Conservation (phyloP, 2,113 vertebrate species). For the Pseudopodoces humilis region DNA sequence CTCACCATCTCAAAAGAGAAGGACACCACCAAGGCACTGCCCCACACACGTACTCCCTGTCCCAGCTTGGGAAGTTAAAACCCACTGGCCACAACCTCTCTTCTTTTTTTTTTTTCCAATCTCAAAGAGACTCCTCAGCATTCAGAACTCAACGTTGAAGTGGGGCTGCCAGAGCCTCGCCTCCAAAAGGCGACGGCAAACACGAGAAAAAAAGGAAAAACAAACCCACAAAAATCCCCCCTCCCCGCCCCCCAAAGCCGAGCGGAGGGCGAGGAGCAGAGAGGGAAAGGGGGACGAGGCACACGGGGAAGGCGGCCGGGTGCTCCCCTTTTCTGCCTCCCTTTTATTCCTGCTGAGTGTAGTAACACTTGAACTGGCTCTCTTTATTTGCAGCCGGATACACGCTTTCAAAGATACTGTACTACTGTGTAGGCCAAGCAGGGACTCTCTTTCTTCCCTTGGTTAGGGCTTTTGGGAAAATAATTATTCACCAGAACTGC, state of each 20-base stretch:
- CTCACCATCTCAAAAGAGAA: not conserved
- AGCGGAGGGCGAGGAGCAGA: not conserved
- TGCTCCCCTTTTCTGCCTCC: constrained; percentile 23
- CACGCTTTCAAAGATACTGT: constrained; percentile 55
- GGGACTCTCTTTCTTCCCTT: constrained; percentile 47
- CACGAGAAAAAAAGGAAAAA: not conserved
- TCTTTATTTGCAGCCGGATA: constrained; percentile 49
- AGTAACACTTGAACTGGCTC: constrained; percentile 51
- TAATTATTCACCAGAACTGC: constrained; percentile 60
- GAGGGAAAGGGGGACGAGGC: not conserved
- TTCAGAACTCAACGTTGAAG: not conserved
- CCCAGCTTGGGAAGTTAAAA: not conserved
- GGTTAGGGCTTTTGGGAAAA: constrained; percentile 56
- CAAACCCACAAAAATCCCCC: not conserved
- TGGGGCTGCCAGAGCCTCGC: not conserved
- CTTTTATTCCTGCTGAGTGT: constrained; percentile 53
- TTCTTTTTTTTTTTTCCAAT: not conserved
- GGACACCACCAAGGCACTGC: not conserved
- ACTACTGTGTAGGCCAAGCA: constrained; percentile 47
- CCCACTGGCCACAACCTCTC: not conserved
- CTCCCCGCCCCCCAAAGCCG: not conserved
- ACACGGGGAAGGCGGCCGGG: not conserved
- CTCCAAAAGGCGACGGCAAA: constrained; percentile 5
- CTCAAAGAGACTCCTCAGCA: not conserved
- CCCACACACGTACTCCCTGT: not conserved